Evolutionary conservation across 2,113 vertebrate genomes (phyloP).

Genomic region (Sturnus vulgaris): DNA sequence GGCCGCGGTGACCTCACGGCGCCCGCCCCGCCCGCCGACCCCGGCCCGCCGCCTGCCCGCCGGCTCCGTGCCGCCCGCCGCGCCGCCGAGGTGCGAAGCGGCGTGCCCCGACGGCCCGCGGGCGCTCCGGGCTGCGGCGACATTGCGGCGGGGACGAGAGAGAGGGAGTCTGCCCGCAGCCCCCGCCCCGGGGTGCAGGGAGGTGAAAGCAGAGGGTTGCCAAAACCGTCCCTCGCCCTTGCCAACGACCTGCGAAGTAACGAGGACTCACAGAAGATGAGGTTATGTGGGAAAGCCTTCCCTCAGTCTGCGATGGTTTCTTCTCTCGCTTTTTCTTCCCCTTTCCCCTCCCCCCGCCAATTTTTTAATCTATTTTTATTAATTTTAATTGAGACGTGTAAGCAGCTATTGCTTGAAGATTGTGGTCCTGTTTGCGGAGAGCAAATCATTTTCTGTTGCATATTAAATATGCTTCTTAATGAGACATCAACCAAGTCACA

Average conservation of each 20-base stretch:
- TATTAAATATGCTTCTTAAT: neutral
- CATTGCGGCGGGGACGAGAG: neutral
- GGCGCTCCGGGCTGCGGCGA: neutral
- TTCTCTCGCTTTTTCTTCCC: rapidly evolving
- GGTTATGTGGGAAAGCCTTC: neutral
- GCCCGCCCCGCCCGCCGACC: too few relatives aligned
- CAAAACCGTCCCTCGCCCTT: neutral
- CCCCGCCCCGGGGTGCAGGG: neutral
- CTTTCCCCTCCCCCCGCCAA: rapidly evolving
- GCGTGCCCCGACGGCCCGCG: neutral
- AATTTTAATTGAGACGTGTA: neutral
- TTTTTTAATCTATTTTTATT: neutral
- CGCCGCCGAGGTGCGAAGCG: too few relatives aligned
- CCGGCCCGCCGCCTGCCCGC: too few relatives aligned
- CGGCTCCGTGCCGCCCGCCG: too few relatives aligned
- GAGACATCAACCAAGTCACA: neutral
- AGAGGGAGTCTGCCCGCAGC: too few relatives aligned
- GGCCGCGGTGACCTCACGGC: too few relatives aligned
- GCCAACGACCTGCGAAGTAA: neutral
- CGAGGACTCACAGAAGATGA: neutral
- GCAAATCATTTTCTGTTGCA: neutral
- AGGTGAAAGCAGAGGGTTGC: neutral
- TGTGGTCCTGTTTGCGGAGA: neutral
- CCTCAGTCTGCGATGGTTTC: neutral
- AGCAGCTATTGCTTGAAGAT: neutral